Evolutionary conservation across 2,888 invertebrate genomes (phyloP).

Genomic region (Ophraella communa): DNA sequence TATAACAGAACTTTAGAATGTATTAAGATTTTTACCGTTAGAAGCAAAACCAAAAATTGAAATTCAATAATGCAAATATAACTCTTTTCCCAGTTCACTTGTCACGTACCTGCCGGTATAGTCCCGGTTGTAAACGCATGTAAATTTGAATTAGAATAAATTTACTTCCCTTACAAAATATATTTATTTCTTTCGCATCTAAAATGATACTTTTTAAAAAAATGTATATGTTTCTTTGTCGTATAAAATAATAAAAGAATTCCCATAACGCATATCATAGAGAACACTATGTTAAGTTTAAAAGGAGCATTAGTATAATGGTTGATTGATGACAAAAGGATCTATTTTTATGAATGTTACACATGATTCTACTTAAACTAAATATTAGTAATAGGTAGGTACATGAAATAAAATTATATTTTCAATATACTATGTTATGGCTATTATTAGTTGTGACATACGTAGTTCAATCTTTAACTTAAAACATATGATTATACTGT

Average conservation of each 20-base stretch:
- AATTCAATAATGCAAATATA: constrained; percentile 18
- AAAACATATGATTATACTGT: too few species aligned
- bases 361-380: too few species aligned
- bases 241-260: constrained; percentile 9
- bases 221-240: constrained; percentile 2
- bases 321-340: too few species aligned
- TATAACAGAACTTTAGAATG: too few species aligned
- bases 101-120: constrained; percentile 6
- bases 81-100: constrained; percentile 24
- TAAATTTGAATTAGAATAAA: constrained; percentile 25
- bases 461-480: too few species aligned
- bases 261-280: constrained; percentile 6
- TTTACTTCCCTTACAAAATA: constrained; percentile 15
- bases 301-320: not conserved
- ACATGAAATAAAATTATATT: too few species aligned
- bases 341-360: too few species aligned
- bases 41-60: constrained; percentile 8
- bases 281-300: not conserved
- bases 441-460: too few species aligned
- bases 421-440: too few species aligned
- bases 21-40: constrained; percentile 4
- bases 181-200: constrained; percentile 4
- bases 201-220: constrained; percentile 5
- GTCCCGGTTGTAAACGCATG: constrained; percentile 18
- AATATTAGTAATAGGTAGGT: too few species aligned